phyloP scores from a whole-genome alignment of 2,797 vertebrate genomes.

The Leuciscus waleckii region DNA sequence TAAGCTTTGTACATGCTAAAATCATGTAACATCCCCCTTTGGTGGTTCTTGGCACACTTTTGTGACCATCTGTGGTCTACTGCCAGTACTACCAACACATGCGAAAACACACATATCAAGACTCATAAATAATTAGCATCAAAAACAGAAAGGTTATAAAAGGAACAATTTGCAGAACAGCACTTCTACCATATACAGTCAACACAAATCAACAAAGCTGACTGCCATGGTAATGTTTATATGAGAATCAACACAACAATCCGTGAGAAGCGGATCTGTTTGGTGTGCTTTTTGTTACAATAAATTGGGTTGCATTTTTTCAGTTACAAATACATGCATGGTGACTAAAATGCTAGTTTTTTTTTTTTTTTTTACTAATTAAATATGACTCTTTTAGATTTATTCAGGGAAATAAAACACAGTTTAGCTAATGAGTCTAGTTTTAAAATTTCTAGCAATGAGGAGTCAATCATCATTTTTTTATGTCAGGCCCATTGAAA shows the following conservation, averaged over 20 bases:
- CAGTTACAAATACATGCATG: constrained; percentile 36
- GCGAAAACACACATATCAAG: constrained; percentile 35
- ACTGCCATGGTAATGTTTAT: background rate
- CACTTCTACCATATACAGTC: background rate
- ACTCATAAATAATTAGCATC: constrained; percentile 31
- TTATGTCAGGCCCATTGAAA: constrained; percentile 77
- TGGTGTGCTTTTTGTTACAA: background rate
- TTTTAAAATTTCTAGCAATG: constrained; percentile 73
- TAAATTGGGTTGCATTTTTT: constrained; percentile 17
- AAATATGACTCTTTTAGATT: constrained; percentile 64
- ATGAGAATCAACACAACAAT: background rate
- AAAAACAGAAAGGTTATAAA: background rate
- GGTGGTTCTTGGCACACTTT: constrained; percentile 39
- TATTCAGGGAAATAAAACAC: constrained; percentile 70
- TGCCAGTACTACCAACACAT: constrained; percentile 32
- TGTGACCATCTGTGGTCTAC: constrained; percentile 45
- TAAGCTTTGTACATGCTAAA: constrained; percentile 38
- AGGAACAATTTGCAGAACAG: background rate
- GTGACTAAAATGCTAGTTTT: constrained; percentile 21
- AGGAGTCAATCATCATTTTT: constrained; percentile 61
- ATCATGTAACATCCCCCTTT: constrained; percentile 39
- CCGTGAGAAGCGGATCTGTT: background rate
- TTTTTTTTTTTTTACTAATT: constrained; percentile 59
- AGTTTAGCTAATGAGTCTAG: constrained; percentile 80
- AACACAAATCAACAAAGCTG: background rate